Percentiles rank a stretch among this genome's conserved stretches.
Conservation (phyloP, 2,113 vertebrate genomes). For the Gobius niger region DNA sequence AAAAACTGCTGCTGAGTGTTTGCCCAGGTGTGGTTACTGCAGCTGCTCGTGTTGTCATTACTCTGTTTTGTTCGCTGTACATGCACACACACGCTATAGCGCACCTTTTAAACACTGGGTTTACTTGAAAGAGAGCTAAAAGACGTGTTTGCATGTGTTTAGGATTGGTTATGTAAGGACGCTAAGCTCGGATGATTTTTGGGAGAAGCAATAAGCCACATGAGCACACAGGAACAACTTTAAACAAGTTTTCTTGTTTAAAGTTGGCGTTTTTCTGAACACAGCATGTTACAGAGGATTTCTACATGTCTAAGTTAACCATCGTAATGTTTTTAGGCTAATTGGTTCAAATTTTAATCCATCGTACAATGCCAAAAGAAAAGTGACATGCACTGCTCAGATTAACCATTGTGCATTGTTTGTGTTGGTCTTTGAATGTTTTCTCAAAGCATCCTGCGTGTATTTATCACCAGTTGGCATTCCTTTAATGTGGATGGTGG, state of each 20-base stretch:
- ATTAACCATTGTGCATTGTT: slow-evolving; percentile 26
- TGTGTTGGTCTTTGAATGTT: slow-evolving; percentile 32
- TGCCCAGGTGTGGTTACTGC: slow-evolving; percentile 47
- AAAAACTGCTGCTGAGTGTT: slow-evolving; percentile 27
- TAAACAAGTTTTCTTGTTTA: too few relatives aligned
- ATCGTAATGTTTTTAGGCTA: not conserved
- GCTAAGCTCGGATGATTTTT: not conserved
- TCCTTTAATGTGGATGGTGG: slow-evolving; percentile 1
- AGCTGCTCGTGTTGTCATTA: slow-evolving; percentile 31
- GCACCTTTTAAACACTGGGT: slow-evolving; percentile 1
- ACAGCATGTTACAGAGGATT: too few relatives aligned
- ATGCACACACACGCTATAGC: slow-evolving; percentile 42
- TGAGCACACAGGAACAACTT: too few relatives aligned
- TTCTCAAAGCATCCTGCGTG: slow-evolving; percentile 14
- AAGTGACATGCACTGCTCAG: not conserved
- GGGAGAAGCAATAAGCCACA: not conserved
- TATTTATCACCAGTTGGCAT: slow-evolving; percentile 4
- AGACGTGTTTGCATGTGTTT: slow-evolving; percentile 3
- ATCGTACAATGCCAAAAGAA: not conserved
- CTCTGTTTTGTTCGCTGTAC: slow-evolving; percentile 16
- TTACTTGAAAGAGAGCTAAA: slow-evolving; percentile 13
- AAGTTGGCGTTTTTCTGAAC: too few relatives aligned
- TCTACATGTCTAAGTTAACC: too few relatives aligned
- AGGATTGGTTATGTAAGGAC: slow-evolving; percentile 9
- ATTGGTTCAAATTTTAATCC: not conserved